Conservation (phyloP, 2,888 invertebrate genomes). For the Troglohyphantes excavatus region DNA sequence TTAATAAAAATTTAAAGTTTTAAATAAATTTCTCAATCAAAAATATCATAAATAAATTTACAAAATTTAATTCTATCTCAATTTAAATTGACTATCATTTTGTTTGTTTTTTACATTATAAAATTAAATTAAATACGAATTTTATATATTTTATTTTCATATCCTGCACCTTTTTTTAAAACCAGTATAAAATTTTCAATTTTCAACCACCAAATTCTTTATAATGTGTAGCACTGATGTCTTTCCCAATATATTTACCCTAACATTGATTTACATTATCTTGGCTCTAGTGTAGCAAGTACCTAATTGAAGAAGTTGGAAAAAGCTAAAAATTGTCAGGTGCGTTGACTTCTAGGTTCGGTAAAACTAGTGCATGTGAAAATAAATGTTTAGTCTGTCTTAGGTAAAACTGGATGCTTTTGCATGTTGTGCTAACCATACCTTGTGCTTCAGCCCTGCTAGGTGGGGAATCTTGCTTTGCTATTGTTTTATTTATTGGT, state of each 20-base stretch:
- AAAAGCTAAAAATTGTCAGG: slow-evolving; percentile 72
- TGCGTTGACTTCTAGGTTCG: slow-evolving; percentile 74
- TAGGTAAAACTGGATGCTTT: slow-evolving; percentile 76
- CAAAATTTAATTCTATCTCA: no score
- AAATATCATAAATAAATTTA: no score
- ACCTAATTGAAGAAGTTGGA: slow-evolving; percentile 74
- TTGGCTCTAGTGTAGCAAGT: slow-evolving; percentile 78
- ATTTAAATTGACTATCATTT: no score
- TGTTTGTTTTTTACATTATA: no score
- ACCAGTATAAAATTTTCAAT: no score
- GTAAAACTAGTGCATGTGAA: slow-evolving; percentile 74
- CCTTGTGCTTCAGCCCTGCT: slow-evolving; percentile 43
- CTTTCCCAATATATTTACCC: slow-evolving; percentile 38
- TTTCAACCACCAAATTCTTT: not conserved
- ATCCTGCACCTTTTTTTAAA: no score
- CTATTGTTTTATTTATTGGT: slow-evolving; percentile 28
- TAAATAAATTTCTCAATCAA: no score
- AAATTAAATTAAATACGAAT: no score
- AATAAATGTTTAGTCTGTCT: slow-evolving; percentile 65
- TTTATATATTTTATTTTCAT: no score
- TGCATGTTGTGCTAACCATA: slow-evolving; percentile 66
- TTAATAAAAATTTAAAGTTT: no score
- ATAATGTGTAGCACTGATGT: not conserved
- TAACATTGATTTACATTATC: slow-evolving; percentile 76
- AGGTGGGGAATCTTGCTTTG: slow-evolving; percentile 47